Evolutionary conservation across 2,113 vertebrate genomes (phyloP).

Genomic region (Oplegnathus fasciatus): DNA sequence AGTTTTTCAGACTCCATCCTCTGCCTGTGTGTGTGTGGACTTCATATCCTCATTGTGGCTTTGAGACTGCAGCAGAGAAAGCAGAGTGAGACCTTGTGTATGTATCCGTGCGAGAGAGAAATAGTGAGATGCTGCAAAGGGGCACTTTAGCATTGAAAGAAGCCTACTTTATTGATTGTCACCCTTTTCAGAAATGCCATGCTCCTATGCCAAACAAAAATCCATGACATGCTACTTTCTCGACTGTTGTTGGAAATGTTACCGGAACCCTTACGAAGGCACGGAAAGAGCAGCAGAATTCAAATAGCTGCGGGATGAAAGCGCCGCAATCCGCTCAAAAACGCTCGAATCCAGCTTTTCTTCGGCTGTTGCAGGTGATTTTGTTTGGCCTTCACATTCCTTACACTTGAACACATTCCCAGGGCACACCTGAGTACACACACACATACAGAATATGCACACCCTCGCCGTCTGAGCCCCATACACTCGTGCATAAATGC

Average conservation of each 20-base stretch:
- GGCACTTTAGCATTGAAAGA: conserved; percentile 39
- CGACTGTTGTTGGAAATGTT: conserved; percentile 12
- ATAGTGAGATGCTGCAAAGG: not conserved
- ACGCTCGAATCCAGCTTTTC: conserved; percentile 35
- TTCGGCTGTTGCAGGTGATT: conserved; percentile 36
- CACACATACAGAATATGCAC: not conserved
- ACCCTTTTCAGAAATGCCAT: conserved; percentile 3
- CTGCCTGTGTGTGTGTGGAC: conserved; percentile 1
- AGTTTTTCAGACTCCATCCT: conserved; percentile 45
- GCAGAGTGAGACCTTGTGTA: not conserved
- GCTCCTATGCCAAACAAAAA: conserved; percentile 37
- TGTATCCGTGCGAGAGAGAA: not conserved
- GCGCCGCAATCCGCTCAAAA: conserved; percentile 17
- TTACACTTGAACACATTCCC: conserved; percentile 32
- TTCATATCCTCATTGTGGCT: not conserved
- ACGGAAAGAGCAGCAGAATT: not conserved
- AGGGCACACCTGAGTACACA: conserved; percentile 38
- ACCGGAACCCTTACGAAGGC: not conserved
- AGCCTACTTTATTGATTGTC: conserved; percentile 45
- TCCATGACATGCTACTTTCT: conserved; percentile 10
- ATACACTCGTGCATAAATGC: conserved; percentile 31
- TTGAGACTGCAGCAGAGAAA: not conserved
- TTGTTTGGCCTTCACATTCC: conserved; percentile 42
- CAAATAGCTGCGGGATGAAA: conserved; percentile 39
- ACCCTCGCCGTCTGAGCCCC: not conserved